These are phyloP conservation scores for Rhinoptilus africanus DNA, from an alignment of 2,113 vertebrate species.

Conservation along the genomic window DNA sequence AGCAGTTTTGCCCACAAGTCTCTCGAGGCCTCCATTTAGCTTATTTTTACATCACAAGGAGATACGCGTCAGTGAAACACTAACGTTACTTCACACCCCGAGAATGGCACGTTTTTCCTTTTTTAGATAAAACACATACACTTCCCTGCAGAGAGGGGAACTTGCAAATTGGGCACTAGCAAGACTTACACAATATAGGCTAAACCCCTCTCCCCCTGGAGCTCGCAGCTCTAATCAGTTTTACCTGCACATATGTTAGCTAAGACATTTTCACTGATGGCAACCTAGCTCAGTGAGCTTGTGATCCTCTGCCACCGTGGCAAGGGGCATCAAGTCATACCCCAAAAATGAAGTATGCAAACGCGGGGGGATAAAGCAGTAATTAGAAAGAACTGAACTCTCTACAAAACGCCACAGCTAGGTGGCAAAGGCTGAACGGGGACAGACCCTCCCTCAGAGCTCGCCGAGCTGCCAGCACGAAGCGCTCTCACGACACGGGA, in stretches of 20 bases:
- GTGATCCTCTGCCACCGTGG: not conserved
- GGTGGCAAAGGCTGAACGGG: not conserved
- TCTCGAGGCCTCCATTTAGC: not conserved
- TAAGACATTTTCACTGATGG: not conserved
- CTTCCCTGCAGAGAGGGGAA: constrained; percentile 17
- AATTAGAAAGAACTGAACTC: not conserved
- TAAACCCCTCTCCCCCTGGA: not conserved
- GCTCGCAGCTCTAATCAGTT: not conserved
- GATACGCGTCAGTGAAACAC: not conserved
- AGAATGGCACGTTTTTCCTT: constrained; percentile 38
- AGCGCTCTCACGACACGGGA: fast-evolving
- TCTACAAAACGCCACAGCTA: not conserved
- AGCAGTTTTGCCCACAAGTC: constrained; percentile 8
- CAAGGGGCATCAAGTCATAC: not conserved
- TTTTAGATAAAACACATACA: constrained; percentile 7
- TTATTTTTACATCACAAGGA: constrained; percentile 50
- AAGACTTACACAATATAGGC: not conserved
- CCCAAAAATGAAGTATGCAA: not conserved
- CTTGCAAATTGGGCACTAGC: not conserved
- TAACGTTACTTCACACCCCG: constrained; percentile 11
- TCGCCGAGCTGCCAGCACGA: not conserved
- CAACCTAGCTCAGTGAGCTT: not conserved
- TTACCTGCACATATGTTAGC: not conserved
- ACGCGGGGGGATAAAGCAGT: not conserved
- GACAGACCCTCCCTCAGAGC: not conserved